These are phyloP conservation scores for Sarcophaga rosellei DNA, from an alignment of 2,888 invertebrate species.

Conservation along the genomic window DNA sequence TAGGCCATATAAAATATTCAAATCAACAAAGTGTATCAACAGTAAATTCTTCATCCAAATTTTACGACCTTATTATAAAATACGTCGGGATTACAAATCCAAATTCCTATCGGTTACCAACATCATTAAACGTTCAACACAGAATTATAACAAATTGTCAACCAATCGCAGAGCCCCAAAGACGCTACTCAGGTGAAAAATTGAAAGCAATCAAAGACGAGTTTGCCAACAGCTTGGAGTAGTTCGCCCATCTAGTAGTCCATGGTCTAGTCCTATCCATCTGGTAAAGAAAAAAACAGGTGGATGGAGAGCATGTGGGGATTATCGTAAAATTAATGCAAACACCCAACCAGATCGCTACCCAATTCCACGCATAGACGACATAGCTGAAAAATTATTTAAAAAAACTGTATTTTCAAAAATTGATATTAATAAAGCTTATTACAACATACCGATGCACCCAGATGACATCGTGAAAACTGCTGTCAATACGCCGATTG, in stretches of 20 bases:
- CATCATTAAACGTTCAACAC: conserved; percentile 18
- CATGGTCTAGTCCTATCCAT: conserved; percentile 57
- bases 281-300: conserved; percentile 47
- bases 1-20: background rate
- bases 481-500: conserved; percentile 77
- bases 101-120: conserved; percentile 39
- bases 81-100: conserved; percentile 37
- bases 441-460: conserved; percentile 72
- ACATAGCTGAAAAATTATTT: conserved; percentile 22
- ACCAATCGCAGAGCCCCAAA: conserved; percentile 28
- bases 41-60: conserved; percentile 24
- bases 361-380: conserved; percentile 45
- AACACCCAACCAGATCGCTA: conserved; percentile 51
- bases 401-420: conserved; percentile 36
- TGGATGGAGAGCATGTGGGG: conserved; percentile 54
- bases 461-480: conserved; percentile 76
- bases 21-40: conserved; percentile 34
- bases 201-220: conserved; percentile 46
- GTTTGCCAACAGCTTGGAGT: conserved; percentile 47
- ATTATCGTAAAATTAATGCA: conserved; percentile 43
- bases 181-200: conserved; percentile 44
- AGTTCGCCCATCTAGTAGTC: conserved; percentile 49
- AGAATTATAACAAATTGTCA: conserved; percentile 45
- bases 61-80: too few relatives aligned
- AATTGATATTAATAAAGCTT: conserved; percentile 45